phyloP scores from a whole-genome alignment of 2,888 invertebrate species.

The Melipona bicolor region DNA sequence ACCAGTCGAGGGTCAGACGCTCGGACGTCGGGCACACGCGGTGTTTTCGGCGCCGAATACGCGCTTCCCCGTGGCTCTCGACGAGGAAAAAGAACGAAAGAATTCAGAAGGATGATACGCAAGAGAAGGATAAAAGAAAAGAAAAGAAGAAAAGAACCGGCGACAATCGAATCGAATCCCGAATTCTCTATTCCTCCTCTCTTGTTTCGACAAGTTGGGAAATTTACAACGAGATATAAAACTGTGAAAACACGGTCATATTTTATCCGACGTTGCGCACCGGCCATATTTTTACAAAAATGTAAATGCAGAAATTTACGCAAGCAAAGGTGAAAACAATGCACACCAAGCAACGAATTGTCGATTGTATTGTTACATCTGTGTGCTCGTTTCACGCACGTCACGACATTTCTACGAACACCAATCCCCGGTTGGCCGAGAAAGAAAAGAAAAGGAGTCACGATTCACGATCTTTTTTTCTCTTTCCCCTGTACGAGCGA shows the following conservation, averaged over 20 bases:
- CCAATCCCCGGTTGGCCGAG: too few relatives aligned
- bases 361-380: not conserved
- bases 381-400: not conserved
- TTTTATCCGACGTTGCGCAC: constrained; percentile 20
- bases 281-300: not conserved
- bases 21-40: too few relatives aligned
- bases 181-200: not conserved
- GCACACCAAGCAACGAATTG: not conserved
- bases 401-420: not conserved
- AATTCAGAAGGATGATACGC: not conserved
- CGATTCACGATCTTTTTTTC: constrained; percentile 63
- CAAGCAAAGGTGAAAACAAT: not conserved
- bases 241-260: constrained; percentile 28
- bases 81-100: not conserved
- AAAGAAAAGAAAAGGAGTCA: constrained; percentile 2
- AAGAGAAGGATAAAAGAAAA: not conserved
- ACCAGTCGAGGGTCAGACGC: constrained; percentile 43
- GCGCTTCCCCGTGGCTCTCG: constrained; percentile 48
- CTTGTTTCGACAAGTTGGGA: constrained; percentile 45
- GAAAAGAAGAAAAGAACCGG: not conserved
- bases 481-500: constrained; percentile 69
- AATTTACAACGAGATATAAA: constrained; percentile 37
- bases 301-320: not conserved
- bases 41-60: constrained; percentile 30
- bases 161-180: not conserved